Evolutionary conservation across 2,888 invertebrate genomes (phyloP).

Genomic region (Pyrochroa serraticornis): DNA sequence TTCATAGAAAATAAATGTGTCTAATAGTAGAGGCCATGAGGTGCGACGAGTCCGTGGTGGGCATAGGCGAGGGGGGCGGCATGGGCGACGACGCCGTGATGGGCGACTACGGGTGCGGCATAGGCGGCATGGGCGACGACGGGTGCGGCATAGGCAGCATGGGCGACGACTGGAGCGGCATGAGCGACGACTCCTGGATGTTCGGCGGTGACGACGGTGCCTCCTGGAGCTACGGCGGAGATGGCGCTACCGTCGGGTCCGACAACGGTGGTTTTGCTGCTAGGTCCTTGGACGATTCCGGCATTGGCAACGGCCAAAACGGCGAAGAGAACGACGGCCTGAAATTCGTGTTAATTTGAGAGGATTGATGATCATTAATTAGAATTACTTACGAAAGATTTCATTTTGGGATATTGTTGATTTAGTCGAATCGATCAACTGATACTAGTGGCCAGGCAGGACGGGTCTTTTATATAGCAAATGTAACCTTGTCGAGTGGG

Average conservation of each 20-base stretch:
- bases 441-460: slow-evolving; percentile 14
- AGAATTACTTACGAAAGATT: slow-evolving; percentile 42
- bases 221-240: slow-evolving; percentile 44
- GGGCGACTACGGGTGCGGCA: slow-evolving; percentile 23
- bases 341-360: not conserved
- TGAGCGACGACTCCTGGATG: slow-evolving; percentile 38
- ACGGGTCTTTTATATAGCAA: too few species aligned
- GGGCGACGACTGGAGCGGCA: slow-evolving; percentile 27
- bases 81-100: slow-evolving; percentile 31
- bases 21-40: slow-evolving; percentile 27
- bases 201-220: slow-evolving; percentile 38
- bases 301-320: slow-evolving; percentile 42
- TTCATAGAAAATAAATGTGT: slow-evolving; percentile 10
- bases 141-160: slow-evolving; percentile 25
- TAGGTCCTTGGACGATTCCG: slow-evolving; percentile 45
- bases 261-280: slow-evolving; percentile 42
- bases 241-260: slow-evolving; percentile 47
- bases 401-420: slow-evolving; percentile 38
- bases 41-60: slow-evolving; percentile 6
- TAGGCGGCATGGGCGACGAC: slow-evolving; percentile 11
- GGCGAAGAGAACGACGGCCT: slow-evolving; percentile 39
- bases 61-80: slow-evolving; percentile 25
- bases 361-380: not conserved
- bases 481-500: not conserved
- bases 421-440: slow-evolving; percentile 14